These are phyloP conservation scores for Ondatra zibethicus DNA, from an alignment of 2,113 vertebrate genomes.

Conservation along the genomic window DNA sequence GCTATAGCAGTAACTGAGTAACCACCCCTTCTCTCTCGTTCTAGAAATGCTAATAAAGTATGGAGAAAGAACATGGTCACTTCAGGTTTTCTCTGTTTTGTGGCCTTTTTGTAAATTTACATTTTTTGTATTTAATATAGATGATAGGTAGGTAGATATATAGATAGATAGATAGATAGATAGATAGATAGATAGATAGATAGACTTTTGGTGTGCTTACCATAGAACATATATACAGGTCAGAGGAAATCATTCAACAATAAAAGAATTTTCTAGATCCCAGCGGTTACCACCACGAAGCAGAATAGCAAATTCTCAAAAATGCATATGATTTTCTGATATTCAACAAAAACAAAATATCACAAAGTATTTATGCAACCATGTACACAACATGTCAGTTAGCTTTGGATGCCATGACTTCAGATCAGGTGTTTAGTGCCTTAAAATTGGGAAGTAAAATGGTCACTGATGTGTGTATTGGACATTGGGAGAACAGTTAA, in stretches of 20 bases:
- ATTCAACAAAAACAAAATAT: not conserved
- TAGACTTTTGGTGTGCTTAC: not conserved
- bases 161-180: too few species aligned
- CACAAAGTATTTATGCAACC: not conserved
- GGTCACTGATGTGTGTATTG: not conserved
- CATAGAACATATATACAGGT: not conserved
- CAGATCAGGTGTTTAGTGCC: not conserved
- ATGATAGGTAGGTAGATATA: too few species aligned
- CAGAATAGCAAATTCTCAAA: slow-evolving; percentile 11
- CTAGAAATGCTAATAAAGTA: not conserved
- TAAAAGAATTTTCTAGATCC: not conserved
- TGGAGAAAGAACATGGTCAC: not conserved
- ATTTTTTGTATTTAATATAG: too few species aligned
- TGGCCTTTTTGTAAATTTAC: not conserved
- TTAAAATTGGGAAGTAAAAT: slow-evolving; percentile 43
- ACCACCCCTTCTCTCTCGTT: not conserved
- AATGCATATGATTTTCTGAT: not conserved
- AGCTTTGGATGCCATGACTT: not conserved
- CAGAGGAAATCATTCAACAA: not conserved
- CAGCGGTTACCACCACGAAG: not conserved
- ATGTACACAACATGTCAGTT: not conserved
- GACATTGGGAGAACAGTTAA: not conserved
- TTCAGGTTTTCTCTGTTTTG: not conserved
- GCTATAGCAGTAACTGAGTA: not conserved
- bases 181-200: too few species aligned